Percentiles rank a stretch among this genome's conserved stretches.
Conservation (phyloP, 1,140 invertebrate species). For the Delia radicum region DNA sequence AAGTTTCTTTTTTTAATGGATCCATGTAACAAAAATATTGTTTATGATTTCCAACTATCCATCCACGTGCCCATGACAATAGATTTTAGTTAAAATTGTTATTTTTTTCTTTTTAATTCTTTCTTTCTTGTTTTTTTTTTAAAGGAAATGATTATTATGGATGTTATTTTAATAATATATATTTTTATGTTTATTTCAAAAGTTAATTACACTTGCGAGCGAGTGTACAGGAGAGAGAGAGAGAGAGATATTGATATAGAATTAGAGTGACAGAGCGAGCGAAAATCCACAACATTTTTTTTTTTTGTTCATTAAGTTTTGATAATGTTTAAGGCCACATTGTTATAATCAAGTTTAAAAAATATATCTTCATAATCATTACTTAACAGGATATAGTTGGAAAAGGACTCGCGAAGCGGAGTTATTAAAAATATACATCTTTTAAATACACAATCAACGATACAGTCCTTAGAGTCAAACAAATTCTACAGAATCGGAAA, state of each 20-base stretch:
- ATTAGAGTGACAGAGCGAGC: neutral
- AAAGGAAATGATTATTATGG: neutral
- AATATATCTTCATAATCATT: neutral
- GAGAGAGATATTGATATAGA: too few species aligned
- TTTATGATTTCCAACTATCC: constrained; percentile 12
- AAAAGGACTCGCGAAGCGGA: neutral
- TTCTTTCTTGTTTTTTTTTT: neutral
- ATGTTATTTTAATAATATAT: neutral
- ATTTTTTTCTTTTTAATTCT: constrained; percentile 5
- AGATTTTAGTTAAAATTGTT: constrained; percentile 8
- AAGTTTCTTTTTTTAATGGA: neutral
- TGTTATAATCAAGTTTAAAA: neutral
- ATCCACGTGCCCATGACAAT: constrained; percentile 8
- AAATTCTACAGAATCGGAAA: too few species aligned
- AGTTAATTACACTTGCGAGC: neutral
- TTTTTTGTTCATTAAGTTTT: neutral
- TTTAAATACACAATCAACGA: too few species aligned
- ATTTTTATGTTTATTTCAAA: neutral
- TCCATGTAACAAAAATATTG: neutral
- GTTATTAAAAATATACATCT: neutral
- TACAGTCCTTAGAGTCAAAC: too few species aligned
- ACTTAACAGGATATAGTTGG: neutral
- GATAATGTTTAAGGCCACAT: neutral
- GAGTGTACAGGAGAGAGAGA: neutral
- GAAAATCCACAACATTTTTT: neutral